Conservation (phyloP, 2,888 invertebrate species). For the Megaustenia siamemsis region DNA sequence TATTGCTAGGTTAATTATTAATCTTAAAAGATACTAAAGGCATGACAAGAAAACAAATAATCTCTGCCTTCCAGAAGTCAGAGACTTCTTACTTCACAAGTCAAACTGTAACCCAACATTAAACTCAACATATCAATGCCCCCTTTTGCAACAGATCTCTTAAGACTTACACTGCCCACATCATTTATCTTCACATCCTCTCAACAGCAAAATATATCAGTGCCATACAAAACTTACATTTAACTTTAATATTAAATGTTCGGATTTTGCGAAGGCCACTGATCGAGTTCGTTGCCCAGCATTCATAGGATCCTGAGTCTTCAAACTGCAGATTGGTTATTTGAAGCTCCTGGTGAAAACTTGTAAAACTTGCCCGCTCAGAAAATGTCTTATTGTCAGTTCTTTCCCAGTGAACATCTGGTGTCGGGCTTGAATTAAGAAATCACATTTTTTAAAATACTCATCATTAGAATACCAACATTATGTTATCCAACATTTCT, state of each 20-base stretch:
- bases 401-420: slow-evolving; percentile 95
- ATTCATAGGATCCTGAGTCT: slow-evolving; percentile 95
- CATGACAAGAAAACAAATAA: no score
- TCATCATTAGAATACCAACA: not conserved
- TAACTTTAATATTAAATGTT: slow-evolving; percentile 79
- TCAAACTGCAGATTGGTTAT: slow-evolving; percentile 81
- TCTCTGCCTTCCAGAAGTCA: no score
- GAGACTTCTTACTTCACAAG: no score
- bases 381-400: slow-evolving; percentile 85
- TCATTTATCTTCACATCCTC: no score
- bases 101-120: no score
- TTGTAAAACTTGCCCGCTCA: slow-evolving; percentile 83
- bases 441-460: no score
- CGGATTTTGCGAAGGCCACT: slow-evolving; percentile 73
- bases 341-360: slow-evolving; percentile 94
- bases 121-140: no score
- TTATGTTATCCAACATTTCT: no score
- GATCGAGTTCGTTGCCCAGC: slow-evolving; percentile 82
- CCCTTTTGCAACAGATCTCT: not conserved
- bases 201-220: no score
- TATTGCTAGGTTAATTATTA: no score
- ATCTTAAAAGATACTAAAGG: no score
- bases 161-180: not conserved
- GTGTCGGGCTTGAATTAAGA: slow-evolving; percentile 86
- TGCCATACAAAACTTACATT: slow-evolving; percentile 75